Percentiles rank a stretch among this genome's conserved stretches.
phyloP scores from a whole-genome alignment of 1,140 invertebrate genomes.

The Calephelis nemesis region DNA sequence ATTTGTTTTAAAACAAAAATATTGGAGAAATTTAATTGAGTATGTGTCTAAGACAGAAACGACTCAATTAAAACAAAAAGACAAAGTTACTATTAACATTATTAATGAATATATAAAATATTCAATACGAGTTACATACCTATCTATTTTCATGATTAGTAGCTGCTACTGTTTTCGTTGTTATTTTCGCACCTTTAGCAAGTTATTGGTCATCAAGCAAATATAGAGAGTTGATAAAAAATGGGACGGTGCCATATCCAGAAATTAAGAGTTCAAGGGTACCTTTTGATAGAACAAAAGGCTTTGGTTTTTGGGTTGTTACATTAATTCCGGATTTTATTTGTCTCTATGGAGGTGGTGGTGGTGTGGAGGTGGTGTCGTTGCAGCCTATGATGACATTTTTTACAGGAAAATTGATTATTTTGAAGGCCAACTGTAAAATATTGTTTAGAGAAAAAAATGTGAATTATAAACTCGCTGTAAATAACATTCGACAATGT shows the following conservation, averaged over 20 bases:
- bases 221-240: slow-evolving; percentile 33
- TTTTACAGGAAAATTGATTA: slow-evolving; percentile 59
- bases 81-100: slow-evolving; percentile 32
- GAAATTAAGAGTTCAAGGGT: slow-evolving; percentile 62
- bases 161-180: slow-evolving; percentile 49
- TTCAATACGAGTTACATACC: slow-evolving; percentile 52
- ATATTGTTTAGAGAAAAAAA: slow-evolving; percentile 41
- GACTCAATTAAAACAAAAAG: slow-evolving; percentile 40
- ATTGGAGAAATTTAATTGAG: slow-evolving; percentile 50
- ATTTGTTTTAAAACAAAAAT: slow-evolving; percentile 53
- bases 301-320: slow-evolving; percentile 46
- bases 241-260: slow-evolving; percentile 47
- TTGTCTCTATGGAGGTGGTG: slow-evolving; percentile 57
- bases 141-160: slow-evolving; percentile 59
- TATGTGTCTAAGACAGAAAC: slow-evolving; percentile 51
- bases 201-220: slow-evolving; percentile 42
- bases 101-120: slow-evolving; percentile 52
- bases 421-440: slow-evolving; percentile 49
- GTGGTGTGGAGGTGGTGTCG: too few species aligned
- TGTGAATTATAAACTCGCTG: slow-evolving; percentile 36
- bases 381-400: slow-evolving; percentile 62
- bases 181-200: slow-evolving; percentile 56
- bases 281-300: slow-evolving; percentile 51
- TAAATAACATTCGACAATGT: slow-evolving; percentile 50
- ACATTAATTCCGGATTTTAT: slow-evolving; percentile 45